Base-by-base conservation (phyloP, 2,797 vertebrate species). In the Ceryle rudis region DNA sequence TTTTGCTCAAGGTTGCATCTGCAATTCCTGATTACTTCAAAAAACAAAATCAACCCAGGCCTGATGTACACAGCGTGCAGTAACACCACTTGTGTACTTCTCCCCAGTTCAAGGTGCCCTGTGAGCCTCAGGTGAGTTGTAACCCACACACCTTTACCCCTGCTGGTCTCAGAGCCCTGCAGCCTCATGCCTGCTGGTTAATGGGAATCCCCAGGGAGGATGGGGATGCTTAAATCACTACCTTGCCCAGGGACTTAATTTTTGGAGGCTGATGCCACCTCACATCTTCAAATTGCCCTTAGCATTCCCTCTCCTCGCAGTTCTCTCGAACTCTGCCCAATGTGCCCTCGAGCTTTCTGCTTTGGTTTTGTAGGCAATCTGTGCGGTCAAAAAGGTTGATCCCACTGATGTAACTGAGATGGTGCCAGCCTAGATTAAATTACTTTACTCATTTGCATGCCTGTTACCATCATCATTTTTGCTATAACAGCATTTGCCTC, bases 311-410 rank as follows among this genome's bases (percentile, higher is more conserved):
- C 17, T 73, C 46, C 70, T 77, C 25, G 9, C 49, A 69, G 49
- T 20, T 26, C n/a, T 65, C 46, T 26, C 8, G 18, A 55, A 39
- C 39, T 81, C 31, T 55, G 25, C 77, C 31, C 0, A 0, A 2
- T 14, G 20, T 73, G n/a, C 79, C 58, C 71, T 89, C 23, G 2
- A 41, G 58, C 10, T 71, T 57, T 64, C 70, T 44, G n/a, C 54
- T 58, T 3, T 47, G 82, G 4, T 18, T 86, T 37, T 49, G 35
- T 21, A 49, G 22, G 44, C 64, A 77, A 44, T 80, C 86, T 86
- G 21, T 80, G 71, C 3, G 2, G 64, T 61, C 26, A 51, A 8
- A 65, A 74, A 62, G 23, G 39, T 33, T 37, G 86, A 62, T 82
- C 65, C 28, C 64, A 12, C 9, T 3, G 20, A 37, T 2, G 2